Base-by-base conservation (phyloP, 2,113 vertebrate genomes). In the Phasianus colchicus region DNA sequence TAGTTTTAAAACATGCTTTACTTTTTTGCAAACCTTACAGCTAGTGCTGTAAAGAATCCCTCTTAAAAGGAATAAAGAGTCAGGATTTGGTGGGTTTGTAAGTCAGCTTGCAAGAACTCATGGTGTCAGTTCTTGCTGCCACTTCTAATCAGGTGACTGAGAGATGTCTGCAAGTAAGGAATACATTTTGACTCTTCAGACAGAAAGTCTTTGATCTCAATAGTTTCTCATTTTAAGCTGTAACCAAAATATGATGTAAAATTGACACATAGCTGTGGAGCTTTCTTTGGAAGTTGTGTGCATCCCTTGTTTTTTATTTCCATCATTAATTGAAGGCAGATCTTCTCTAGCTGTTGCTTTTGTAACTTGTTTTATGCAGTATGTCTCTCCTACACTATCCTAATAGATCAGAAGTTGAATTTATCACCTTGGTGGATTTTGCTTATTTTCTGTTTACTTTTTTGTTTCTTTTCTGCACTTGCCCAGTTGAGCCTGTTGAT, bases 401-500 rank as follows among this genome's bases (percentile, higher is more conserved):
- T 63, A 83, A 21, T 1, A 18, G 73, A 94, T 70, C 78, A 95
- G 64, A 84, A 88, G 55, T 77, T 86, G 22, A 95, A 90, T 93
- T 80, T 74, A 92, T 95, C 9, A n/a, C 95, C 96, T 95, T 27
- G 45, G 64, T 77, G 73, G 80, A 88, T 80, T 95, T 97, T 60
- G 95, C 96, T 98, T 97, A 97, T 97, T 48, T 88, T 98, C 92
- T 98, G 27, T 86, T 98, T 97, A 96, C 90, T 96, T 94, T 97
- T 94, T 93, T 93, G 81, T 96, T 83, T 95, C 92, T 96, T 97
- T 73, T 96, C 96, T 97, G 97, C 82, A 95, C 54, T 75, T 84
- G 81, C 86, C 96, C 96, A 99, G 99, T 99, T 63, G 99, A 99
- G 90, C 99, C 98, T 6, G 98, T 99, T 40, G 99, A 99, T 81